phyloP scores from a whole-genome alignment of 2,113 vertebrate species.

The Ameiurus melas region DNA sequence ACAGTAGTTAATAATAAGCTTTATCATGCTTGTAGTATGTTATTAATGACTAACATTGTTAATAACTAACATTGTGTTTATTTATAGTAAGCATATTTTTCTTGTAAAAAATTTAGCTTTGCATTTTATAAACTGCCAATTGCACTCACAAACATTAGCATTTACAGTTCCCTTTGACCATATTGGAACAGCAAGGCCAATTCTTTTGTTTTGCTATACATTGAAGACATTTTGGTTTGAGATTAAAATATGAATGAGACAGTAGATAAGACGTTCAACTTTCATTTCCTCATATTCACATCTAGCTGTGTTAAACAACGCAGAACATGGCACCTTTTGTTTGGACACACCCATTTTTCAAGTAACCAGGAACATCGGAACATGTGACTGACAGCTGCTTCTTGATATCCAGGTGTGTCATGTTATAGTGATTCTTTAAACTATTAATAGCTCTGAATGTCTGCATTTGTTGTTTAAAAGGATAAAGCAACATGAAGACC shows the following conservation, averaged over 20 bases:
- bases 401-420: not conserved
- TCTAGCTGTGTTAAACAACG: not conserved
- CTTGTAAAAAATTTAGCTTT: not conserved
- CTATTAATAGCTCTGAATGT: not conserved
- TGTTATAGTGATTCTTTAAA: not conserved
- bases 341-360: not conserved
- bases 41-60: not conserved
- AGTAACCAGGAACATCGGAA: not conserved
- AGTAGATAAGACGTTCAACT: not conserved
- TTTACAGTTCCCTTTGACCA: not conserved
- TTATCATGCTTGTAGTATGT: not conserved
- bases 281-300: not conserved
- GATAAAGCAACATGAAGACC: not conserved
- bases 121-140: not conserved
- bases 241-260: not conserved
- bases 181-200: not conserved
- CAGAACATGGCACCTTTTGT: not conserved
- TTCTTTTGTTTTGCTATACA: not conserved
- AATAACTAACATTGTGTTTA: not conserved
- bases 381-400: not conserved
- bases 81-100: not conserved
- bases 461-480: not conserved
- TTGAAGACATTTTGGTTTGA: not conserved
- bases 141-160: not conserved
- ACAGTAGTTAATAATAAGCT: not conserved